Conservation (phyloP, 1,140 invertebrate species). For the Grapholita molesta region DNA sequence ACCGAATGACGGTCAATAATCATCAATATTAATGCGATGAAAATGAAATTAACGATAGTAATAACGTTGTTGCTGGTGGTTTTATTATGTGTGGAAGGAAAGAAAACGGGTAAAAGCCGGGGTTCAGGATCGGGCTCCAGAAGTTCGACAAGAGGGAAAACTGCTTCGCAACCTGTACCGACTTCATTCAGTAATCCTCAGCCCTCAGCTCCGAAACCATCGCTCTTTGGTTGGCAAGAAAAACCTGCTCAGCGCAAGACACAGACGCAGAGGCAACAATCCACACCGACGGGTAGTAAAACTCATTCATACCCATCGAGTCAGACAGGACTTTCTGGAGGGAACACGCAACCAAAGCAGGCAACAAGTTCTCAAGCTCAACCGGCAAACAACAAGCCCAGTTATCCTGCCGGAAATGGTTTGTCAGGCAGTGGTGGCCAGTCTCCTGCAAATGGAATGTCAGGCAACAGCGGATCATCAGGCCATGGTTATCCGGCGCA, state of each 20-base stretch:
- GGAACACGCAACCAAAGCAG: conserved; percentile 48
- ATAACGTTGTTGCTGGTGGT: conserved; percentile 24
- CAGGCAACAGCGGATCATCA: conserved; percentile 1
- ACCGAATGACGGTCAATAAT: not conserved
- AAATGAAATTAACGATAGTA: conserved; percentile 39
- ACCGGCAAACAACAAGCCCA: not conserved
- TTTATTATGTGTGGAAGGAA: conserved; percentile 44
- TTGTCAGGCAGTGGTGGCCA: not conserved
- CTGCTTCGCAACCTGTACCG: conserved; percentile 54
- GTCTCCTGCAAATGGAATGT: conserved; percentile 14
- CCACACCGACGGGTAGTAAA: conserved; percentile 44
- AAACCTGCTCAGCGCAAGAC: conserved; percentile 47
- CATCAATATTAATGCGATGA: conserved; percentile 16
- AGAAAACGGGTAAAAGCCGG: conserved; percentile 52
- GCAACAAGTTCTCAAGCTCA: conserved; percentile 36
- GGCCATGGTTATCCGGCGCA: conserved; percentile 6
- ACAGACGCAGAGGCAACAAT: conserved; percentile 41
- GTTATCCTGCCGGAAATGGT: not conserved
- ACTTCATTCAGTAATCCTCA: conserved; percentile 63
- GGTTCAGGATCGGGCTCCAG: conserved; percentile 49
- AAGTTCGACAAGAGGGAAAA: conserved; percentile 48
- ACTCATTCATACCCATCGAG: conserved; percentile 68
- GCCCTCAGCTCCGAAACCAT: conserved; percentile 56
- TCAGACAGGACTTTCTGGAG: conserved; percentile 57
- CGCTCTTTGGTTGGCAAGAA: conserved; percentile 68